phyloP scores from a whole-genome alignment of 2,888 invertebrate genomes.

The Thelaira solivaga region DNA sequence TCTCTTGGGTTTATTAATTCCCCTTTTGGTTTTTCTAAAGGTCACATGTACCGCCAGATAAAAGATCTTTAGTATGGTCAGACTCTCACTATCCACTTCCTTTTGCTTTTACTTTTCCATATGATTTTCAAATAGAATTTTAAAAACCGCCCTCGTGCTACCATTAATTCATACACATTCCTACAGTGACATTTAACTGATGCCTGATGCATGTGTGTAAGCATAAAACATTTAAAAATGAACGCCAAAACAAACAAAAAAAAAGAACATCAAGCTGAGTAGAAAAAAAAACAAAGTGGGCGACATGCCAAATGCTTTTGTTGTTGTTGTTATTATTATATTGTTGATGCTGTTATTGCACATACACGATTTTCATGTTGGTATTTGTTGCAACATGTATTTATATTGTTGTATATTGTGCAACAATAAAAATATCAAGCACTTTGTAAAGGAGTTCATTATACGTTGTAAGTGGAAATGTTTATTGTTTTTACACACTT shows the following conservation, averaged over 20 bases:
- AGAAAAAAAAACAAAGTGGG: constrained; percentile 36
- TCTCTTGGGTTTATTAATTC: too few relatives aligned
- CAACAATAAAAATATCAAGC: constrained; percentile 52
- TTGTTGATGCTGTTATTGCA: constrained; percentile 31
- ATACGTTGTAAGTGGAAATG: constrained; percentile 61
- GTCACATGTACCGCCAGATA: too few relatives aligned
- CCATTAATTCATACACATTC: constrained; percentile 20
- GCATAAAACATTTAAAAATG: constrained; percentile 43
- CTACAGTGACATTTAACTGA: too few relatives aligned
- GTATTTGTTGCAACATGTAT: constrained; percentile 56
- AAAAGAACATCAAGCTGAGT: too few relatives aligned
- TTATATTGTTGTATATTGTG: constrained; percentile 47
- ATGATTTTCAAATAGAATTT: too few relatives aligned
- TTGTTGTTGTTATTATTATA: constrained; percentile 29
- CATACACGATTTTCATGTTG: not conserved
- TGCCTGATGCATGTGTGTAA: too few relatives aligned
- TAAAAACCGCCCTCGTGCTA: not conserved
- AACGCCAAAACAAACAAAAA: too few relatives aligned
- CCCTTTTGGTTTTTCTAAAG: too few relatives aligned
- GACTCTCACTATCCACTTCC: too few relatives aligned
- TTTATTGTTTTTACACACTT: constrained; percentile 52
- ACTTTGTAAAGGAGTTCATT: constrained; percentile 57
- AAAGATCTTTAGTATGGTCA: too few relatives aligned
- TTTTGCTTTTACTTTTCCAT: too few relatives aligned
- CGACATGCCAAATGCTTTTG: constrained; percentile 53